Evolutionary conservation across 2,888 invertebrate genomes (phyloP).

Genomic region (Macrosoma leucophasiata): DNA sequence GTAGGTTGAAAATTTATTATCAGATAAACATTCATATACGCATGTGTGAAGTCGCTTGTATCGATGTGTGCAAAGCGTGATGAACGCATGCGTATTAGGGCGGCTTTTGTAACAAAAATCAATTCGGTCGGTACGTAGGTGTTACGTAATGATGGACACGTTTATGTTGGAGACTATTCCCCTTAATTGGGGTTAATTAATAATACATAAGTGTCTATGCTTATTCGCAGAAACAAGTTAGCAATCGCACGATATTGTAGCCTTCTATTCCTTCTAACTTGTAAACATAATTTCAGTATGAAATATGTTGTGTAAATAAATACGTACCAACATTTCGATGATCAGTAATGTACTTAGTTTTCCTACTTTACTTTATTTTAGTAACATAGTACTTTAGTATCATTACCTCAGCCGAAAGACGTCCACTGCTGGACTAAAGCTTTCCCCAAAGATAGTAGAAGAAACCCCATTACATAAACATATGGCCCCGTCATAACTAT

Average conservation of each 20-base stretch:
- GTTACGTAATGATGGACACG: conserved; percentile 64
- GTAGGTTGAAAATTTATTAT: conserved; percentile 30
- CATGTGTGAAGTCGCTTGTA: conserved; percentile 37
- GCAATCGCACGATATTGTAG: not conserved
- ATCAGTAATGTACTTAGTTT: too few species aligned
- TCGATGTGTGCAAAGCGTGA: conserved; percentile 46
- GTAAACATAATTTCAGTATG: too few species aligned
- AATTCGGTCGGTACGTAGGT: conserved; percentile 64
- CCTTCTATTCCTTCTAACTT: too few species aligned
- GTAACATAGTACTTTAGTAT: too few species aligned
- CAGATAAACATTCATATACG: conserved; percentile 21
- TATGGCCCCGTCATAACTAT: too few species aligned
- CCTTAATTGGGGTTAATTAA: conserved; percentile 50
- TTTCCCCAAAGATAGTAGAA: too few species aligned
- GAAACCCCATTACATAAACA: too few species aligned
- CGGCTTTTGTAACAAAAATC: conserved; percentile 62
- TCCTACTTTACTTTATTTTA: too few species aligned
- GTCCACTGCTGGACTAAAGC: too few species aligned
- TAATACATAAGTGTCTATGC: conserved; percentile 26
- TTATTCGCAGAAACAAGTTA: conserved; percentile 5
- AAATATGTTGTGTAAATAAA: too few species aligned
- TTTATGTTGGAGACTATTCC: conserved; percentile 43
- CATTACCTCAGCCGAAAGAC: too few species aligned
- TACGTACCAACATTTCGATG: too few species aligned
- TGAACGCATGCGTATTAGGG: conserved; percentile 56